Evolutionary conservation across 30 jellyfish, hydroid and myxozoan species (phyloP), one percentile per base, ranked within the genome.

Genomic region (Mastigias papua): DNA sequence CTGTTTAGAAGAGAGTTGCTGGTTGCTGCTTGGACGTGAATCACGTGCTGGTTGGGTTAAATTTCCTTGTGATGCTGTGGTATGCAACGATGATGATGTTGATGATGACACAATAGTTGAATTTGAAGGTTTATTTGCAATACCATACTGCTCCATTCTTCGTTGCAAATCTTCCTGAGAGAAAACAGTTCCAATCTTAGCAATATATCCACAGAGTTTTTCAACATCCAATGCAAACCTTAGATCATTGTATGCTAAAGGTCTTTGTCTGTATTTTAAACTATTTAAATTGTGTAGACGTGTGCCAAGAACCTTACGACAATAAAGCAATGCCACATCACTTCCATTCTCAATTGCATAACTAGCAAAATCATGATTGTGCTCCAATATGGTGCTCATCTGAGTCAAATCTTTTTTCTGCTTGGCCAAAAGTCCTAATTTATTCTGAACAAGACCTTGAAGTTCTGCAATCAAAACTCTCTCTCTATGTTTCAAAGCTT

Each of bases 301-400:
- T 60, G 99, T 95, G 28, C 97, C 97, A 9, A 95, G 87, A 16
- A 95, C 96, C 50, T 95, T 95, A 31, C 99, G 92, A 79, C 97
- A 84, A 69, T 90, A 90, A 1, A 95, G 90, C 86, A 95, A 84
- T 13, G 99, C 98, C 74, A 89, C 96, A 73, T 95, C 95, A 31
- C 99, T 95, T 34, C 99, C 99, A 34, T 92, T 92, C 61, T 86
- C 92, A 54, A 95, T 97, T 13, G 99, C 99, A 89, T 89, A 90
- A 37, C 81, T 91, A n/a, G 99, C 99, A 81, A 95, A 95, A 69
- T 95, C 97, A 80, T 90, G 96, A 77, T 95, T 95, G 65, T 95
- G 99, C 69, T 85, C 97, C 46, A 95, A 34, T 25, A 95, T 95
- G n/a, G 86, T 90, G 51, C 95, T 90, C 99, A 95, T 95, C 78